Evolutionary conservation across 2,888 invertebrate species (phyloP), one percentile per base, ranked within the genome.

Genomic region (Rhaphigaster nebulosa): DNA sequence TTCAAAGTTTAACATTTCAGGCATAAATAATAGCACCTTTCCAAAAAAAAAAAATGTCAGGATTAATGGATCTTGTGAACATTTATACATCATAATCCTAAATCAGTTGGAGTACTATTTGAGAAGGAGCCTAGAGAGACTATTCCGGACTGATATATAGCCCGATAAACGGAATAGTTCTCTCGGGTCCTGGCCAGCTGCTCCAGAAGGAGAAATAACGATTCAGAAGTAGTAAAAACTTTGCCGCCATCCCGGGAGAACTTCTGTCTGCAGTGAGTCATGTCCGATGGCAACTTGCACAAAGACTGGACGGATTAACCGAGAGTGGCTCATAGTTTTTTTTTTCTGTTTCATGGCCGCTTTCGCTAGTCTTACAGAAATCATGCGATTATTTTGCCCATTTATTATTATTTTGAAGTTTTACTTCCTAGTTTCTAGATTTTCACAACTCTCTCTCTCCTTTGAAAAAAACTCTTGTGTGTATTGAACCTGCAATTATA

Each of bases 181-280:
- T 29, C 65, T 15, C 4, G 15, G 29, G 29, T 18, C 3, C 65
- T 65, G 29, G 12, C 65, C 65, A 65, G 65, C 65, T 65, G 65
- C 65, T 29, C 29, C 65, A 29, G 29, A 29, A 65, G 65, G 12
- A n/a, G 12, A 65, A 29, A 65, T 65, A 65, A 65, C 65, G 65
- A 65, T 65, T 65, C 65, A 65, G 65, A 65, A 65, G 65, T 65
- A 65, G 65, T 65, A 65, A 65, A 65, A 65, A 65, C 15, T 65
- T 65, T 65, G 65, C 65, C 65, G 65, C 65, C 65, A 65, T 65
- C 65, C 29, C 65, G 29, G 29, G 18, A 65, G 65, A 65, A 65
- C 29, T 65, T 29, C 18, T 29, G 65, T 65, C 65, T 65, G 29
- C 65, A 65, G 29, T 65, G 65, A 65, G 65, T 65, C 65, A 65